Conservation (phyloP, 1,140 invertebrate species). For the Drosophila lacteicornis region DNA sequence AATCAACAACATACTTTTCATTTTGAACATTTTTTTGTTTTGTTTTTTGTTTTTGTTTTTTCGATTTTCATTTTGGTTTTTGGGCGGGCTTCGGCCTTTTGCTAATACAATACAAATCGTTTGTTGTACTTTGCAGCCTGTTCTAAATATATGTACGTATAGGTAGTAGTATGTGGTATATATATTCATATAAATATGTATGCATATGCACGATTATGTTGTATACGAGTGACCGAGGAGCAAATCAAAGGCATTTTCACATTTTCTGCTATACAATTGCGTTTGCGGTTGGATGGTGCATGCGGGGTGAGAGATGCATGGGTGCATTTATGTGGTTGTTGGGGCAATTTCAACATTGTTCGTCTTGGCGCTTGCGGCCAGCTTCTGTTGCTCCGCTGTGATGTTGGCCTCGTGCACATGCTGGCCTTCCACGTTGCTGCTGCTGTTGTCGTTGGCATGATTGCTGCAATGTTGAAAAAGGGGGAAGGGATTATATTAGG, state of each 20-base stretch:
- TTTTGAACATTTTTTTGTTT: conserved; percentile 38
- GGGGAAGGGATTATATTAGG: background rate
- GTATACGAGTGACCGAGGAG: conserved; percentile 64
- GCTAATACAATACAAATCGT: conserved; percentile 75
- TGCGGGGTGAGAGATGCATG: conserved; percentile 19
- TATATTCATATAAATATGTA: conserved; percentile 73
- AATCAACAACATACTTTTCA: conserved; percentile 70
- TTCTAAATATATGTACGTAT: conserved; percentile 66
- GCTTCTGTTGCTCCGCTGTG: conserved; percentile 56
- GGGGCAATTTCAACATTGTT: conserved; percentile 68
- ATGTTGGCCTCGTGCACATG: conserved; percentile 36
- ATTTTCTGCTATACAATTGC: conserved; percentile 57
- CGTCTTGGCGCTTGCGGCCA: conserved; percentile 46
- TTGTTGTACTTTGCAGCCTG: conserved; percentile 74
- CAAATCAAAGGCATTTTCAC: conserved; percentile 72
- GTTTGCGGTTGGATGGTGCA: conserved; percentile 23
- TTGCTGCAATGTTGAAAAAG: conserved; percentile 42
- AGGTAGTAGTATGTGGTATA: conserved; percentile 69
- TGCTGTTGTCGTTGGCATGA: conserved; percentile 71
- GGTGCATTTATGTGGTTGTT: conserved; percentile 67
- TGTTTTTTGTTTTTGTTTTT: conserved; percentile 28
- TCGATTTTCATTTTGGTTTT: conserved; percentile 55
- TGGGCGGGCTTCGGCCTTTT: conserved; percentile 74
- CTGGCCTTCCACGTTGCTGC: conserved; percentile 35
- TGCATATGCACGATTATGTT: conserved; percentile 80